Conservation (phyloP, 2,113 vertebrate species). For the Astatoreochromis straeleni region DNA sequence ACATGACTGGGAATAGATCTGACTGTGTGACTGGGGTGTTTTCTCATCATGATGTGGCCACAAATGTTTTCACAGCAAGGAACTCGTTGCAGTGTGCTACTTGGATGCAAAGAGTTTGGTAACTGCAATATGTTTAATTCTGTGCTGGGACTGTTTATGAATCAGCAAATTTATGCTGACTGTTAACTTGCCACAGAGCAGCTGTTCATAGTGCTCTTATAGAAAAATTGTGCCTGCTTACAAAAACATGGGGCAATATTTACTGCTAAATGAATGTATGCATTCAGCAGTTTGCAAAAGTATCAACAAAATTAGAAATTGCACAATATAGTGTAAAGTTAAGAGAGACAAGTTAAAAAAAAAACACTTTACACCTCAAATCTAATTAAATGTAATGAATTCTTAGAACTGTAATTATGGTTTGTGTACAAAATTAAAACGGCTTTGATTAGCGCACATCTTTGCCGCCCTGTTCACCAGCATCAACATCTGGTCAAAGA, state of each 20-base stretch:
- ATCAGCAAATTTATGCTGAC: not conserved
- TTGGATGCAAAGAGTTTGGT: not conserved
- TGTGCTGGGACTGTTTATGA: not conserved
- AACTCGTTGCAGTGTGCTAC: not conserved
- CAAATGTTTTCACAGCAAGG: not conserved
- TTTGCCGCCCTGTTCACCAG: not conserved
- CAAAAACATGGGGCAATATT: not conserved
- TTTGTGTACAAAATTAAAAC: not conserved
- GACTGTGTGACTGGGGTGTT: conserved; percentile 28
- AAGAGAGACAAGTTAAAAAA: not conserved
- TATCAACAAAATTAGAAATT: not conserved
- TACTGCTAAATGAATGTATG: not conserved
- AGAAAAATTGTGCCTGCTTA: not conserved
- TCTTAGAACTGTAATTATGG: not conserved
- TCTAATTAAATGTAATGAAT: not conserved
- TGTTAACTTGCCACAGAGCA: not conserved
- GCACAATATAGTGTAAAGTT: not conserved
- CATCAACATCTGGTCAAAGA: conserved; percentile 1
- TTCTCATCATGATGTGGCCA: not conserved
- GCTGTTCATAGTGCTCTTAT: not conserved
- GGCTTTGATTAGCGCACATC: not conserved
- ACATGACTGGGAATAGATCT: conserved; percentile 48
- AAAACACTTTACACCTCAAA: not conserved
- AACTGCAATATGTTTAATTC: not conserved
- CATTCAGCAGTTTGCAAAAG: not conserved